phyloP scores from a whole-genome alignment of 2,888 invertebrate genomes.

The Cantharis nigra region DNA sequence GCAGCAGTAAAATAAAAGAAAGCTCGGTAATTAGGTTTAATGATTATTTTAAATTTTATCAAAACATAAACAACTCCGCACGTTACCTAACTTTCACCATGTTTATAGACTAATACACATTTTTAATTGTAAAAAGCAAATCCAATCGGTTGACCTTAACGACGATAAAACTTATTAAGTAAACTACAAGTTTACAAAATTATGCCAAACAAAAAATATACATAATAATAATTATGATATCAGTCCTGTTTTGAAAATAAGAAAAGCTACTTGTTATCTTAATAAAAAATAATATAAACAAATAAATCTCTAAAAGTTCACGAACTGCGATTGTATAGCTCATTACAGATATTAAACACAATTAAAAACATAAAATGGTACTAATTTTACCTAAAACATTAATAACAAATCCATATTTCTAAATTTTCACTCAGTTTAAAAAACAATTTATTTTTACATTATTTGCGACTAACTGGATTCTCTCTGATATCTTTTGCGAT shows the following conservation, averaged over 20 bases:
- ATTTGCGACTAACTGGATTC: neutral
- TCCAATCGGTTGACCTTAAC: neutral
- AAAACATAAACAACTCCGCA: neutral
- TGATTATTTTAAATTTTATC: neutral
- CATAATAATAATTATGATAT: neutral
- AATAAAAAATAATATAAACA: neutral
- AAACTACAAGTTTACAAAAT: neutral
- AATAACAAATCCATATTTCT: neutral
- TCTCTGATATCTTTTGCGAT: neutral
- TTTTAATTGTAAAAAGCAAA: neutral
- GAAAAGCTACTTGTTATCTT: neutral
- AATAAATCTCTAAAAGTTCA: neutral
- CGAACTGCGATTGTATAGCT: neutral
- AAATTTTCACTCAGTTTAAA: neutral
- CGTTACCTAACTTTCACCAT: neutral
- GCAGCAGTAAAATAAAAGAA: neutral
- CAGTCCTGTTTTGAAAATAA: neutral
- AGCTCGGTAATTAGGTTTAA: neutral
- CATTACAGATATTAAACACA: neutral
- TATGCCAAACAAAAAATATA: neutral
- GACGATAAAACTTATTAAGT: neutral
- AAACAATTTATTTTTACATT: too few relatives aligned
- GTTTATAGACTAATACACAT: neutral
- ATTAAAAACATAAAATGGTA: neutral
- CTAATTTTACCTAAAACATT: neutral